phyloP scores from a whole-genome alignment of 2,888 invertebrate species.

The Tetheella fluctuosa region DNA sequence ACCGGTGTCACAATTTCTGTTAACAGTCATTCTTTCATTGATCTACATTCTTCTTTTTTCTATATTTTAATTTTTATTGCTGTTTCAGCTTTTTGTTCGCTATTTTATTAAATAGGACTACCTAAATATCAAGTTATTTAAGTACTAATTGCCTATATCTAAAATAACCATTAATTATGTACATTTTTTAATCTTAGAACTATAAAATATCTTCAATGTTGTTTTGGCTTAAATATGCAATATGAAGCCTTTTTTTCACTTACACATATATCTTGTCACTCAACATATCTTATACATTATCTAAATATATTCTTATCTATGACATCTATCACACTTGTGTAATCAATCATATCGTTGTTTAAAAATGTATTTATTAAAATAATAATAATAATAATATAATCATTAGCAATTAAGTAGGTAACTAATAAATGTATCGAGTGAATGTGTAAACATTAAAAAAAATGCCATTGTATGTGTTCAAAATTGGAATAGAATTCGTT shows the following conservation, averaged over 20 bases:
- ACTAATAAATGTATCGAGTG: slow-evolving; percentile 27
- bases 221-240: slow-evolving; percentile 23
- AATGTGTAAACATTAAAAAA: slow-evolving; percentile 40
- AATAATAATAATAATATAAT: background rate
- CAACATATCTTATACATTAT: slow-evolving; percentile 28
- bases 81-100: no score
- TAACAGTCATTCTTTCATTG: background rate
- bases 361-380: background rate
- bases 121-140: no score
- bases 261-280: slow-evolving; percentile 15
- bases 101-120: no score
- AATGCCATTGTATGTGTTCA: slow-evolving; percentile 75
- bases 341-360: slow-evolving; percentile 27
- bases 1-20: slow-evolving; percentile 20
- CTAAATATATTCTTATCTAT: slow-evolving; percentile 9
- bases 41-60: background rate
- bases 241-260: slow-evolving; percentile 29
- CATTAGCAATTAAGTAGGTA: background rate
- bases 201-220: background rate
- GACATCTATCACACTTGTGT: slow-evolving; percentile 13
- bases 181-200: no score
- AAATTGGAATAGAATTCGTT: slow-evolving; percentile 38
- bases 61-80: background rate
- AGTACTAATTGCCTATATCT: no score
- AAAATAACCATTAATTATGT: no score